Percentiles rank a stretch among this genome's conserved stretches.
Conservation (phyloP, 2,888 invertebrate species). For the Nemotelus nigrinus region DNA sequence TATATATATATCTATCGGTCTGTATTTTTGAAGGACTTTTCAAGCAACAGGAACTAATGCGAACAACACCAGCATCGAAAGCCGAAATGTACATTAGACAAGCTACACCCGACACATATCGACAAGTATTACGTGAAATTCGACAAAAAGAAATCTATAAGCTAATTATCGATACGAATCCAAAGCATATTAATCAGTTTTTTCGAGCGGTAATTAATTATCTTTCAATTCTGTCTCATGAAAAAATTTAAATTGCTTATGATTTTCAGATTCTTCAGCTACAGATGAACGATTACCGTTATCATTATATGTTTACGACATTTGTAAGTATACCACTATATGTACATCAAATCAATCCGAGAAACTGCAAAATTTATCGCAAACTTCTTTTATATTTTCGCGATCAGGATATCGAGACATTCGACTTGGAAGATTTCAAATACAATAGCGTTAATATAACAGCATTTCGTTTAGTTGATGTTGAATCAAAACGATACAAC, state of each 20-base stretch:
- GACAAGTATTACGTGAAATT: slow-evolving; percentile 73
- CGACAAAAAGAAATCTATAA: slow-evolving; percentile 88
- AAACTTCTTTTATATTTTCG: neutral
- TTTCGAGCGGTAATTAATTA: slow-evolving; percentile 82
- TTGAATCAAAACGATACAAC: slow-evolving; percentile 78
- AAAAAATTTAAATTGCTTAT: neutral
- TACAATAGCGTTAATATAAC: slow-evolving; percentile 96
- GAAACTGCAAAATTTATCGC: neutral
- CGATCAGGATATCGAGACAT: slow-evolving; percentile 83
- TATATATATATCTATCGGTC: neutral
- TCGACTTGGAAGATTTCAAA: slow-evolving; percentile 89
- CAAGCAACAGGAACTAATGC: slow-evolving; percentile 85
- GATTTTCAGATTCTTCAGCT: slow-evolving; percentile 85
- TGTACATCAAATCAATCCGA: neutral
- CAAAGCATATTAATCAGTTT: slow-evolving; percentile 80
- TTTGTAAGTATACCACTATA: slow-evolving; percentile 76
- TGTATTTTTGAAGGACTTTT: slow-evolving; percentile 71
- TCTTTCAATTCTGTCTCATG: slow-evolving; percentile 27
- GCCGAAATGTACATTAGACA: slow-evolving; percentile 83
- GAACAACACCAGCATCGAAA: slow-evolving; percentile 73
- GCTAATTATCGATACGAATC: slow-evolving; percentile 88
- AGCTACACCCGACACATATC: slow-evolving; percentile 74
- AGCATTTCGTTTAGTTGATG: slow-evolving; percentile 89
- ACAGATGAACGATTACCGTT: slow-evolving; percentile 95
- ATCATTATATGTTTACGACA: slow-evolving; percentile 95